Evolutionary conservation across 2,888 invertebrate species (phyloP).

Genomic region (Cremastinae sp.): DNA sequence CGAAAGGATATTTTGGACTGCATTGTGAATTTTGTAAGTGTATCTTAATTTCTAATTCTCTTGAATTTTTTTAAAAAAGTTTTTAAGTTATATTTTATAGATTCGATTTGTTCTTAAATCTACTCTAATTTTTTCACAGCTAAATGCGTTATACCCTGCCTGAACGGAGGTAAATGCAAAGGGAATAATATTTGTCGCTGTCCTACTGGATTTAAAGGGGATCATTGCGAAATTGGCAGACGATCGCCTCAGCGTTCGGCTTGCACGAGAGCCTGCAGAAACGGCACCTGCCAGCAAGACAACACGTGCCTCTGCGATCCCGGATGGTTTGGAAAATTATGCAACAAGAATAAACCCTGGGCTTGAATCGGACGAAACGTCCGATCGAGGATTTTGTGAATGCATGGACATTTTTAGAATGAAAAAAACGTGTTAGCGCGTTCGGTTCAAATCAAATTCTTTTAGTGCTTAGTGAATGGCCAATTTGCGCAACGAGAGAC

Average conservation of each 20-base stretch:
- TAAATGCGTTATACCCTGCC: constrained; percentile 93
- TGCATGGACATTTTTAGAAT: constrained; percentile 16
- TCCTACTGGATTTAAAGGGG: constrained; percentile 90
- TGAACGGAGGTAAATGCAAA: constrained; percentile 94
- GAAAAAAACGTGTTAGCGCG: constrained; percentile 23
- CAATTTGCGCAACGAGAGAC: constrained; percentile 12
- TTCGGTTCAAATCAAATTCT: constrained; percentile 43
- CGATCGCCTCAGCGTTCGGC: constrained; percentile 85
- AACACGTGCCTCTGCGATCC: constrained; percentile 89
- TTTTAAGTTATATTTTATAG: not conserved
- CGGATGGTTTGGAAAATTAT: constrained; percentile 92
- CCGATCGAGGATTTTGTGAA: constrained; percentile 23
- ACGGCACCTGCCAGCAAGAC: constrained; percentile 87
- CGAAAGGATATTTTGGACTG: constrained; percentile 94
- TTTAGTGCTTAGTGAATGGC: constrained; percentile 46
- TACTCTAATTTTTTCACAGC: constrained; percentile 83
- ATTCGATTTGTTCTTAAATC: not conserved
- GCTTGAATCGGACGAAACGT: constrained; percentile 66
- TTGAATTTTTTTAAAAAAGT: too few relatives aligned
- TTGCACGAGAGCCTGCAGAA: constrained; percentile 88
- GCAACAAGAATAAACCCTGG: constrained; percentile 87
- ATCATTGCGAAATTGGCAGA: constrained; percentile 95
- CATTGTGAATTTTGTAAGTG: constrained; percentile 95
- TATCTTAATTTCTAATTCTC: constrained; percentile 6
- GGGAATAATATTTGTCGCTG: constrained; percentile 95